Evolutionary conservation across 1,140 invertebrate species (phyloP), one percentile per base, ranked within the genome.

Genomic region (Drosophila pallidifrons): DNA sequence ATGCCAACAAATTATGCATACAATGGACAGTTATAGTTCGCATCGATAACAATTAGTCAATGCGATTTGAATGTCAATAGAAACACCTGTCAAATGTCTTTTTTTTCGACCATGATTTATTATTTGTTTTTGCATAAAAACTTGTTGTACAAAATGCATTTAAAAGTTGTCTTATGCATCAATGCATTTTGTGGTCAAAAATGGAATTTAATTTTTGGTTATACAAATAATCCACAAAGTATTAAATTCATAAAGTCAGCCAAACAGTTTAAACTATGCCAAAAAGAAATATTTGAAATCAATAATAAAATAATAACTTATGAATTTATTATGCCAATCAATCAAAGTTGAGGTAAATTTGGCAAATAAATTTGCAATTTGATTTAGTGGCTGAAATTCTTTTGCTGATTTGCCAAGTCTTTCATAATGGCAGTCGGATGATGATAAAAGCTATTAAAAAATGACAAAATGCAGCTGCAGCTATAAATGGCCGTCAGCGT

Each of bases 11-110:
- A 82, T 64, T 66, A 64, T 66, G 55, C 52, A 63, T 45, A 67
- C 15, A 65, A 16, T 64, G 20, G 20, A 28, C 38, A 68, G 28
- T 38, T 10, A 47, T 41, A 64, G 32, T 25, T 38, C 45, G n/a
- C 6, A 68, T 57, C 46, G 45, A 71, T 51, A 68, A 35, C 67
- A 77, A 83, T 85, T 81, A 85, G 77, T 43, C 38, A 13, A 55
- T 25, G 10, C 28, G 15, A 43, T 51, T 49, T 32, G 7, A 45
- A 35, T 46, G 13, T 30, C 6, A 11, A n/a, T 13, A 4, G 4
- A 66, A 20, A 41, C 10, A 35, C 13, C 5, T 13, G n/a, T 55
- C 5, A 35, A 55, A 38, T 7, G 25, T 6, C 8, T 30, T 30
- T 30, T 52, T 52, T 52, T 28, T 38, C 35, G 20, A 20, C 20